Base-by-base conservation (phyloP, 2,797 vertebrate species). In the Epinephelus malabaricus region DNA sequence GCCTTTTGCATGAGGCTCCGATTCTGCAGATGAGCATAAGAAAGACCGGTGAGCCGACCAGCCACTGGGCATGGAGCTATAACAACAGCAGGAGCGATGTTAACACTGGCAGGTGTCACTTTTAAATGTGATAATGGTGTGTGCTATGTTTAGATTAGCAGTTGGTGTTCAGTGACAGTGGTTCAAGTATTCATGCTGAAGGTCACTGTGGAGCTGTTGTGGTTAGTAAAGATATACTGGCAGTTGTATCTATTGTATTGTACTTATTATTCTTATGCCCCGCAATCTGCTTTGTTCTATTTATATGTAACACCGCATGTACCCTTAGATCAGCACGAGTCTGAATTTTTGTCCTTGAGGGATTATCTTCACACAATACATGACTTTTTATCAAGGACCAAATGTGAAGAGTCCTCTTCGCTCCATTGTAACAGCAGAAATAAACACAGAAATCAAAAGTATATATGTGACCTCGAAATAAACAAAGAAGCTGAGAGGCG, bases 1-100 rank as follows among this genome's bases (percentile, higher is more conserved):
- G 65, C 59, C 59, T 81, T 30, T 76, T 72, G 80, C 74, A 70
- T 76, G 51, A 68, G 60, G 50, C 55, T 71, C 19, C 18, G 51
- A 18, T 64, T 75, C 43, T 51, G 59, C 38, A 38, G 58, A 75
- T 75, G 53, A 59, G 54, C 64, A 68, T 51, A 58, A 71, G 10
- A 53, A 12, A 43, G 66, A 59, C 55, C 3, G 61, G 38, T 25
- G 50, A 75, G 27, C 23, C 5, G 18, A 58, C 60, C 47, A 15
- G 69, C 64, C 46, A 0, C 30, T 62, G 25, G 71, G 21, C 27
- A 45, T n/a, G 58, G 27, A 58, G 61, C 38, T 58, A 5, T 17
- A 54, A 40, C 51, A 50, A 55, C 1, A 1, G 5, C 27, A 45
- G 1, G 14, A 38, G 50, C 27, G 30, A 64, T n/a, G 30, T 50